These are phyloP conservation scores for Actinemys pallida DNA, from an alignment of 2,113 vertebrate species.

Conservation along the genomic window DNA sequence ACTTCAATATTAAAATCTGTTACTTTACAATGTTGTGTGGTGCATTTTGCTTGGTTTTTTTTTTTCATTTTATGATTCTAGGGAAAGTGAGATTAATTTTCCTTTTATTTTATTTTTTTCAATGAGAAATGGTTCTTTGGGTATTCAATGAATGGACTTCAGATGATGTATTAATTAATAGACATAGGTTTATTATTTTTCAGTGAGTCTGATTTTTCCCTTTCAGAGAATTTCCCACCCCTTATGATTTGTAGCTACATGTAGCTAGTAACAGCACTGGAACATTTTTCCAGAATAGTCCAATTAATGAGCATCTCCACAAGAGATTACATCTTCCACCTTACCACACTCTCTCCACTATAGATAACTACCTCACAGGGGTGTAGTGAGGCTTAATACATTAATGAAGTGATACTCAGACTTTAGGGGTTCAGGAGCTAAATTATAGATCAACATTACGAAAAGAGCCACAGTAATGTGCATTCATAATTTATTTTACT, in stretches of 20 bases:
- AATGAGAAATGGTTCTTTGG: no score
- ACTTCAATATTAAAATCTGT: no score
- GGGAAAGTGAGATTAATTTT: no score
- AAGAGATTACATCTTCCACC: not conserved
- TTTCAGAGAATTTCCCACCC: not conserved
- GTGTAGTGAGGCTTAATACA: not conserved
- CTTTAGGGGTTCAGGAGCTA: not conserved
- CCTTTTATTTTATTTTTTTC: no score
- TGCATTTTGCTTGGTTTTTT: no score
- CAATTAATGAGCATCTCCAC: not conserved
- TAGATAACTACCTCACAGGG: not conserved
- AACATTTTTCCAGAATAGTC: not conserved
- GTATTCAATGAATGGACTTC: not conserved
- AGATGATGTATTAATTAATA: not conserved
- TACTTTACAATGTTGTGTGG: no score
- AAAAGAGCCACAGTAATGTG: not conserved
- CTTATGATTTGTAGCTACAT: not conserved
- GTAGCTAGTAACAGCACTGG: not conserved
- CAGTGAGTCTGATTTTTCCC: not conserved
- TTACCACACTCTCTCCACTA: not conserved
- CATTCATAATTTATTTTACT: no score
- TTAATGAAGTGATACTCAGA: not conserved
- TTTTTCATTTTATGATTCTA: no score
- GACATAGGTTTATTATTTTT: not conserved
- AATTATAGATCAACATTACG: not conserved